phyloP scores from a whole-genome alignment of 1,140 invertebrate species.

The Drosophila nannoptera region DNA sequence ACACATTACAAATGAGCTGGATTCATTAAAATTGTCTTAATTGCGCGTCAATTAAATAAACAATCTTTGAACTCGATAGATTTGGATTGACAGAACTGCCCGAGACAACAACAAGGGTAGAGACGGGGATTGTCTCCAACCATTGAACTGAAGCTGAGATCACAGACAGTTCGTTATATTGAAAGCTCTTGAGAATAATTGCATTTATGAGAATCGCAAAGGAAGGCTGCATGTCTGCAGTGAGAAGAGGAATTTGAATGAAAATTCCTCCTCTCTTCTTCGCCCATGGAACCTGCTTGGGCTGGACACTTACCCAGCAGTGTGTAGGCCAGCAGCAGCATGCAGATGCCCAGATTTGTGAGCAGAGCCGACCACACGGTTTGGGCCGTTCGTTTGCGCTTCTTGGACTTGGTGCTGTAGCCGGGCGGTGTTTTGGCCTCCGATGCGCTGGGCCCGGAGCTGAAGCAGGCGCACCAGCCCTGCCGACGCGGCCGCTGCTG shows the following conservation, averaged over 20 bases:
- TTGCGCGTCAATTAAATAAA: background rate
- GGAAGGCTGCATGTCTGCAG: no score
- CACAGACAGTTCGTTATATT: no score
- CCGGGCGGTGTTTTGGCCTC: slow-evolving; percentile 57
- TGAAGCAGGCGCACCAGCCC: slow-evolving; percentile 70
- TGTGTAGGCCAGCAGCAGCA: slow-evolving; percentile 92
- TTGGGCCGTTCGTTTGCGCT: slow-evolving; percentile 64
- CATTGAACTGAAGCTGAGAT: no score
- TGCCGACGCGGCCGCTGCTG: slow-evolving; percentile 48
- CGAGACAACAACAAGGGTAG: no score
- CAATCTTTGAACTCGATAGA: background rate
- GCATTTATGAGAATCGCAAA: no score
- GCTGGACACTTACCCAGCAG: slow-evolving; percentile 82
- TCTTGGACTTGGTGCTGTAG: slow-evolving; percentile 69
- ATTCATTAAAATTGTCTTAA: slow-evolving; percentile 16
- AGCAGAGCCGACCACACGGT: slow-evolving; percentile 84
- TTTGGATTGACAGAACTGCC: no score
- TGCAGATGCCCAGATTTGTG: slow-evolving; percentile 93
- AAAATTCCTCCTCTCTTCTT: no score
- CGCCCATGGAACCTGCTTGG: background rate
- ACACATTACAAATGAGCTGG: slow-evolving; percentile 37
- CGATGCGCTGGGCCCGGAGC: slow-evolving; percentile 21
- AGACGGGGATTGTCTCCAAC: no score
- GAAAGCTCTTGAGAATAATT: no score
- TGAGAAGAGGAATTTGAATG: no score